These are phyloP conservation scores for Leptopilina clavipes DNA, from an alignment of 1,140 invertebrate genomes.

Conservation along the genomic window DNA sequence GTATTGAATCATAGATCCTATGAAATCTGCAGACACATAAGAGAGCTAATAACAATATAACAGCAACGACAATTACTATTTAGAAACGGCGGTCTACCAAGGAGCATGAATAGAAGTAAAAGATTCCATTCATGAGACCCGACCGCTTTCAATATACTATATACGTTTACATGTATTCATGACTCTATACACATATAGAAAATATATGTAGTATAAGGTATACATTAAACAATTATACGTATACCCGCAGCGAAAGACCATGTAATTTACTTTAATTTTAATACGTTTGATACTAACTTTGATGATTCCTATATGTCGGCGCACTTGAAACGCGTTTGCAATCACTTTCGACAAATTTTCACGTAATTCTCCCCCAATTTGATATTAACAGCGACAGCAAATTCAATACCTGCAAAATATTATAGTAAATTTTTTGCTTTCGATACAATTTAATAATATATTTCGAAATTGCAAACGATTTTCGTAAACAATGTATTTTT, in stretches of 20 bases:
- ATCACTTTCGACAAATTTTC: constrained; percentile 2
- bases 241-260: constrained; percentile 11
- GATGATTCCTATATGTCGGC: constrained; percentile 3
- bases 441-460: too few relatives aligned
- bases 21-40: background rate
- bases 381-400: too few relatives aligned
- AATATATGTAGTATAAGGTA: constrained; percentile 5
- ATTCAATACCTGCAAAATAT: too few relatives aligned
- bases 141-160: background rate
- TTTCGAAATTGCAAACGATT: too few relatives aligned
- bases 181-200: background rate
- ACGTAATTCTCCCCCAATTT: background rate
- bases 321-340: background rate
- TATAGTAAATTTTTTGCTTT: too few relatives aligned
- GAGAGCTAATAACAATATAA: constrained; percentile 51
- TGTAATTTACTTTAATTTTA: constrained; percentile 36
- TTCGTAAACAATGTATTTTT: too few relatives aligned
- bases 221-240: constrained; percentile 39
- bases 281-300: background rate
- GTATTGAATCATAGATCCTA: constrained; percentile 12
- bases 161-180: background rate
- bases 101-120: constrained; percentile 59
- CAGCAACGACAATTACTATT: constrained; percentile 59
- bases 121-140: constrained; percentile 58
- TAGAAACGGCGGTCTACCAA: constrained; percentile 60